Evolutionary conservation across 2,888 invertebrate genomes (phyloP).

Genomic region (Acrobasis consociella): DNA sequence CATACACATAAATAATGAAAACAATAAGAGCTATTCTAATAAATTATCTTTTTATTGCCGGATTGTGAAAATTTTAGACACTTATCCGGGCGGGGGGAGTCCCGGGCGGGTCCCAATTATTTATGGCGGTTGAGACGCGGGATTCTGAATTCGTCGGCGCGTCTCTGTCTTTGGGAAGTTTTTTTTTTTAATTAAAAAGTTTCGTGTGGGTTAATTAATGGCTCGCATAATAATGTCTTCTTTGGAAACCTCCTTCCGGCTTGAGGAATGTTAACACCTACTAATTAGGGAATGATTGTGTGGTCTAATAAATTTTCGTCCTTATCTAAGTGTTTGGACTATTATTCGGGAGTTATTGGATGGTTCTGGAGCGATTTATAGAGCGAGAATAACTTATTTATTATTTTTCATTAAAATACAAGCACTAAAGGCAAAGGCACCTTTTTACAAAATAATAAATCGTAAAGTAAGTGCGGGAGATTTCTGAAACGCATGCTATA

Average conservation of each 20-base stretch:
- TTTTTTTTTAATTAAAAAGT: constrained; percentile 78
- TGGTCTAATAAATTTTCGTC: constrained; percentile 14
- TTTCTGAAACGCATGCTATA: too few relatives aligned
- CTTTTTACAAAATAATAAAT: too few relatives aligned
- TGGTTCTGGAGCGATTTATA: not conserved
- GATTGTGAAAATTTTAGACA: constrained; percentile 83
- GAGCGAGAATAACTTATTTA: not conserved
- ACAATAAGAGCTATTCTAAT: constrained; percentile 83
- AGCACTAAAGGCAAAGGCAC: too few relatives aligned
- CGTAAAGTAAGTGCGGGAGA: too few relatives aligned
- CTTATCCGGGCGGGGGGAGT: constrained; percentile 70
- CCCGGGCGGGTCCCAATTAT: constrained; percentile 74
- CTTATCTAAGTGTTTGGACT: constrained; percentile 16
- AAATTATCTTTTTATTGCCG: constrained; percentile 84
- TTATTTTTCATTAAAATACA: too few relatives aligned
- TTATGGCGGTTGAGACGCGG: constrained; percentile 80
- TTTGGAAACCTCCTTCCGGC: constrained; percentile 37
- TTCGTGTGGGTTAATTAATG: constrained; percentile 78
- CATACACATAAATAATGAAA: constrained; percentile 83
- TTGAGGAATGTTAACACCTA: constrained; percentile 21
- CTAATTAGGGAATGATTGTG: constrained; percentile 22
- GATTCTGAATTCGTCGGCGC: constrained; percentile 75
- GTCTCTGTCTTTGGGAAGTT: constrained; percentile 71
- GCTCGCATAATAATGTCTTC: constrained; percentile 53
- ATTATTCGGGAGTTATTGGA: not conserved